Percentiles rank a stretch among this genome's conserved stretches.
Conservation (phyloP, 2,113 vertebrate species). For the Cyphotilapia sp. region DNA sequence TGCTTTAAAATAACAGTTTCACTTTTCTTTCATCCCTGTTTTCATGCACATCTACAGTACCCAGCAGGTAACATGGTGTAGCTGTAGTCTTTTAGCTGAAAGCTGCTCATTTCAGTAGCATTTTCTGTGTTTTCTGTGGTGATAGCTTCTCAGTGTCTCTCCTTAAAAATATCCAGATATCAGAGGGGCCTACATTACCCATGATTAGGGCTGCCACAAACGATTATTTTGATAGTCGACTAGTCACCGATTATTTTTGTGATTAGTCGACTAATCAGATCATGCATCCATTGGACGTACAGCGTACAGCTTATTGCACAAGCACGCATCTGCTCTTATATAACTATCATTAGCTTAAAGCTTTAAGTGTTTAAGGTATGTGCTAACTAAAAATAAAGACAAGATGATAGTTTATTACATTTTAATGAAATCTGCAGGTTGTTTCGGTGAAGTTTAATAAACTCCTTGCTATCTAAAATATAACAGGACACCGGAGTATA, state of each 20-base stretch:
- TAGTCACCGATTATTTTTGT: too few relatives aligned
- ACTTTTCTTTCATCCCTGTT: neutral
- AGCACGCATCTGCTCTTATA: too few relatives aligned
- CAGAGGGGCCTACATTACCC: neutral
- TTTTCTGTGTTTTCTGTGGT: neutral
- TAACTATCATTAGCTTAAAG: fast-evolving
- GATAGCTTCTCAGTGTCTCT: neutral
- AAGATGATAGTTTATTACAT: too few relatives aligned
- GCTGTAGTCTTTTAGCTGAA: neutral
- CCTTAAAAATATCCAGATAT: neutral
- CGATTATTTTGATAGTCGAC: too few relatives aligned
- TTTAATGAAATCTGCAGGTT: fast-evolving
- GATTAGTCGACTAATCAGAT: too few relatives aligned
- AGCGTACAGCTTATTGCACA: too few relatives aligned
- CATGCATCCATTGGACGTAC: fast-evolving
- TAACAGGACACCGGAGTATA: fast-evolving
- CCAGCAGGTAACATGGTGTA: constrained; percentile 32
- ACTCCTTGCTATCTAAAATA: too few relatives aligned
- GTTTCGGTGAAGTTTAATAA: too few relatives aligned
- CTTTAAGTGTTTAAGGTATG: too few relatives aligned
- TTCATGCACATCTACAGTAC: constrained; percentile 22
- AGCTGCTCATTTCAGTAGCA: neutral
- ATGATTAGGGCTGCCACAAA: neutral
- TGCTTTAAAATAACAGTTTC: neutral
- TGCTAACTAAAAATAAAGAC: too few relatives aligned